A percentile compares a stretch with the other conserved stretches of the same genome.
Conservation (phyloP, 2,113 vertebrate species). For the Todiramphus chloris region DNA sequence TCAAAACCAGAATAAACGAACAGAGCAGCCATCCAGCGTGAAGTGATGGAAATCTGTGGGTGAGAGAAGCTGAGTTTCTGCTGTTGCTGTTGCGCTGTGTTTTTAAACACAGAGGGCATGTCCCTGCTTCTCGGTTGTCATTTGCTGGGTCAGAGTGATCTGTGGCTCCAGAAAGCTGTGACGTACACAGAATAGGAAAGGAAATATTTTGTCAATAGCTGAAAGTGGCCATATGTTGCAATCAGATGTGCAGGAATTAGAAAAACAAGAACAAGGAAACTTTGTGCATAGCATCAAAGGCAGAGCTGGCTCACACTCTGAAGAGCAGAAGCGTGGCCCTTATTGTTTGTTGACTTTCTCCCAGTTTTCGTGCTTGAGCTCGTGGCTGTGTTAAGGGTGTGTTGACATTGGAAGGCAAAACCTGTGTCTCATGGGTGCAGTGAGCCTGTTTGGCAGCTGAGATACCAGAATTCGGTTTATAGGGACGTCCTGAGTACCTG, state of each 20-base stretch:
- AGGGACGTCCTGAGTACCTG: background rate
- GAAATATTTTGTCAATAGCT: constrained; percentile 47
- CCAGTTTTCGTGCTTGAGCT: background rate
- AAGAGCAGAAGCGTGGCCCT: background rate
- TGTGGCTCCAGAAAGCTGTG: background rate
- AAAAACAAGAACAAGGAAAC: constrained; percentile 7
- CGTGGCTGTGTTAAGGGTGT: background rate
- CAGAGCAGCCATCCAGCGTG: background rate
- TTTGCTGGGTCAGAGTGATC: background rate
- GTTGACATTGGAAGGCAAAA: background rate
- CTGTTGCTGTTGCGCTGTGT: background rate
- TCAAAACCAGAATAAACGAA: constrained; percentile 38
- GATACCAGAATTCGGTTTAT: background rate
- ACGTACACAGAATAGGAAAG: background rate
- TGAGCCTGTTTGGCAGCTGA: background rate
- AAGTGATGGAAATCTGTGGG: constrained; percentile 5
- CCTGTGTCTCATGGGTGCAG: background rate
- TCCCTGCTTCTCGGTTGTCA: background rate
- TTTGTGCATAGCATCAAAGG: constrained; percentile 5
- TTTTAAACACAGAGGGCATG: background rate
- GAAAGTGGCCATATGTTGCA: constrained; percentile 23
- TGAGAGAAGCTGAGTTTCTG: background rate
- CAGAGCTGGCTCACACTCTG: background rate
- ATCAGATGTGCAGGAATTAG: constrained; percentile 32
- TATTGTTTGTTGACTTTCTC: constrained; percentile 21